phyloP scores from a whole-genome alignment of 35 echinoderm and acorn worm genomes.

The Ptychodera flava region DNA sequence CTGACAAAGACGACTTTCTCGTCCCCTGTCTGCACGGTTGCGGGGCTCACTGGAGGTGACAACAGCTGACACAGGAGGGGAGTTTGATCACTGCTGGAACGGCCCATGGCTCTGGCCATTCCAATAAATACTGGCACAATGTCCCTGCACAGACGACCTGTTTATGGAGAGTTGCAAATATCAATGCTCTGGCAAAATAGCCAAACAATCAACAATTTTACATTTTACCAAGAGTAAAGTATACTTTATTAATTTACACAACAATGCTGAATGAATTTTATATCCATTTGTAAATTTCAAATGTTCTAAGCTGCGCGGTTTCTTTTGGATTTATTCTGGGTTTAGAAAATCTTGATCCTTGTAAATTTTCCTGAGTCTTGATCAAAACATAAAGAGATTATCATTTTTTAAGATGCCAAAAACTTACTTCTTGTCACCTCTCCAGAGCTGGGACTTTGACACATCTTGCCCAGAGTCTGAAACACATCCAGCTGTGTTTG shows the following conservation, averaged over 20 bases:
- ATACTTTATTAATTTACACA: too few relatives aligned
- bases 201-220: too few relatives aligned
- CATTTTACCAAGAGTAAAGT: too few relatives aligned
- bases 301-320: too few relatives aligned
- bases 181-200: too few relatives aligned
- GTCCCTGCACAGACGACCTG: constrained; percentile 44
- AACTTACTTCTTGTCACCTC: not conserved
- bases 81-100: constrained; percentile 17
- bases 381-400: too few relatives aligned
- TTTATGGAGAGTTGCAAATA: not conserved
- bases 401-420: too few relatives aligned
- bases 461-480: constrained; percentile 61
- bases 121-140: constrained; percentile 76
- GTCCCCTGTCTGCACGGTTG: not conserved
- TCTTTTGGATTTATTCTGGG: too few relatives aligned
- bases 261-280: too few relatives aligned
- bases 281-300: too few relatives aligned
- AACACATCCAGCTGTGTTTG: constrained; percentile 66
- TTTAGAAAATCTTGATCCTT: too few relatives aligned
- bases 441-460: constrained; percentile 22
- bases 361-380: too few relatives aligned
- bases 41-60: constrained; percentile 14
- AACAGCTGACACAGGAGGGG: constrained; percentile 57
- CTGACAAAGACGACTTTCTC: not conserved
- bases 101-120: constrained; percentile 57